Base-by-base conservation (phyloP, 2,797 vertebrate genomes). In the Geotrypetes seraphini region DNA sequence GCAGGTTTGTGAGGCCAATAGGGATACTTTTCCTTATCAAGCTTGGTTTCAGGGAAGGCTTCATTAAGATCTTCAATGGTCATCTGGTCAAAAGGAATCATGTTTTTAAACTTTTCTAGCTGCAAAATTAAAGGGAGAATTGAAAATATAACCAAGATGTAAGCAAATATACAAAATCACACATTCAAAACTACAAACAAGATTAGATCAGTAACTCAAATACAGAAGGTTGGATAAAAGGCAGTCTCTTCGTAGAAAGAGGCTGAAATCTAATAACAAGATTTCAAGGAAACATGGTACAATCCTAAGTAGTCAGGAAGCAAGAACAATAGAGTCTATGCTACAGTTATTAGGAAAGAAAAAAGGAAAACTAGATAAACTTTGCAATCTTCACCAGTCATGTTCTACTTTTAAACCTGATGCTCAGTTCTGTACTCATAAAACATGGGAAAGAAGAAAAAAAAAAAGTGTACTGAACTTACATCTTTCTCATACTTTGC, bases 1-100 rank as follows among this genome's bases (percentile, higher is more conserved):
- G 91, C 82, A 1, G 90, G 88, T 52, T 73, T 90, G 73, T 97
- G 75, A 14, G 95, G 95, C 93, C 93, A 99, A 55, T 74, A 93
- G 0, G 87, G 87, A 15, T 98, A 19, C 28, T 97, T 97, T 55
- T 69, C 76, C 74, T 76, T 96, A 71, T 93, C 85, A 71, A 92
- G 36, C 44, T 52, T 92, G 35, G 87, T 89, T 66, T 95, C 92
- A 1, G 91, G 92, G 78, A 94, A 93, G 47, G 44, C 35, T 1
- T 83, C 42, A 1, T 73, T 39, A 31, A 86, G 52, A 36, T 94
- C 90, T 0, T 91, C 83, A 1, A 81, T 13, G 0, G 88, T 92
- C 91, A 95, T 93, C 69, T 87, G 83, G 2, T 95, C 89, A 33
- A 94, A 91, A 10, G 91, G 91, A 63, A 91, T 81, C 73, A 91